Evolutionary conservation across 2,888 invertebrate genomes (phyloP).

Genomic region (Drosophila mayaguana): DNA sequence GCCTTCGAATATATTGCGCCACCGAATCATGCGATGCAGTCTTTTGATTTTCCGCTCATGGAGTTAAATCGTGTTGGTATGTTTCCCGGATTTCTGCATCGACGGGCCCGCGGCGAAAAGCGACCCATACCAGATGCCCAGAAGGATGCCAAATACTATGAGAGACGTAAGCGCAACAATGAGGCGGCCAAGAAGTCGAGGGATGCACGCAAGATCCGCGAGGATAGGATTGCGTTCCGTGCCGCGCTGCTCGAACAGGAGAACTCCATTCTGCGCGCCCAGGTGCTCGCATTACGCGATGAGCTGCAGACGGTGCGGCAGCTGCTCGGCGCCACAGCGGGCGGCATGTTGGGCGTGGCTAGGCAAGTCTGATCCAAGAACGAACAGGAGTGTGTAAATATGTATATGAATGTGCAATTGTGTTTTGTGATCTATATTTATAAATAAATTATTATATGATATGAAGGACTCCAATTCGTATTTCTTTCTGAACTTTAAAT

Average conservation of each 20-base stretch:
- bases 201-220: conserved; percentile 93
- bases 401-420: conserved; percentile 22
- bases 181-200: conserved; percentile 96
- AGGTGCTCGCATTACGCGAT: conserved; percentile 91
- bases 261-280: conserved; percentile 93
- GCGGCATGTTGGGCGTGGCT: conserved; percentile 61
- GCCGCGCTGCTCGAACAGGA: conserved; percentile 95
- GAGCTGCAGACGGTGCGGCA: conserved; percentile 86
- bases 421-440: conserved; percentile 57
- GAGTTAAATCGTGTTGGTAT: conserved; percentile 81
- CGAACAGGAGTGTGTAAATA: conserved; percentile 44
- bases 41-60: conserved; percentile 79
- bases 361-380: conserved; percentile 48
- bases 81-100: conserved; percentile 81
- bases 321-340: conserved; percentile 68
- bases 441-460: conserved; percentile 26
- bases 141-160: conserved; percentile 96
- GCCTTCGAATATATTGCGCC: conserved; percentile 81
- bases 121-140: conserved; percentile 94
- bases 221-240: conserved; percentile 95
- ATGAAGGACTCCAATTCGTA: neutral
- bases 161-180: conserved; percentile 94
- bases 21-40: conserved; percentile 60
- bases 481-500: too few species aligned
- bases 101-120: conserved; percentile 91